These are phyloP conservation scores for Colius striatus DNA, from an alignment of 2,113 vertebrate species.

Conservation along the genomic window DNA sequence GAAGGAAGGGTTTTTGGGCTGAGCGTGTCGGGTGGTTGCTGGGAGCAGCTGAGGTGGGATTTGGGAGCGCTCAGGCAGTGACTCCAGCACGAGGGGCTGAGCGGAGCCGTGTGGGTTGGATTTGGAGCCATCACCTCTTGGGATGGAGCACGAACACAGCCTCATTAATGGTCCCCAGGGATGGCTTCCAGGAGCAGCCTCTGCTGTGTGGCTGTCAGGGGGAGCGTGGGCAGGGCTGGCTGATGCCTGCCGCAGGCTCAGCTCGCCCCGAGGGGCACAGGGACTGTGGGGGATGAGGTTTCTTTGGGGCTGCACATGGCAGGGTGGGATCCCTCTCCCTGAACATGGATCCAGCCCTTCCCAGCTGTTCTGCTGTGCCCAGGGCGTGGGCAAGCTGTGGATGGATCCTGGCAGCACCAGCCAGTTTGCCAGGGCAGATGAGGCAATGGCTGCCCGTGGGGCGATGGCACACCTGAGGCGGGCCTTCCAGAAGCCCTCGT, in stretches of 20 bases:
- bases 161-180: background rate
- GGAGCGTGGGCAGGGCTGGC: background rate
- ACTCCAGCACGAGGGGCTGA: background rate
- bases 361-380: background rate
- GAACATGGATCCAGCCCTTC: background rate
- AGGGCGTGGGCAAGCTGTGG: background rate
- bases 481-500: background rate
- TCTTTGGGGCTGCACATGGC: background rate
- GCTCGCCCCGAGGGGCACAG: background rate
- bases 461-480: background rate
- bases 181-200: background rate
- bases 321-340: background rate
- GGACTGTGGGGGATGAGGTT: rapidly evolving
- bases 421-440: constrained; percentile 3
- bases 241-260: background rate
- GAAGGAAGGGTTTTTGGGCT: background rate
- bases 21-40: too few species aligned
- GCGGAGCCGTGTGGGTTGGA: rapidly evolving
- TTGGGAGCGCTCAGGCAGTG: rapidly evolving
- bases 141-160: background rate
- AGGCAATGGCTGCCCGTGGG: constrained; percentile 55
- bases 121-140: background rate
- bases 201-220: background rate
- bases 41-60: background rate
- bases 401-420: background rate